These are phyloP conservation scores for Drosophila cardini DNA, from an alignment of 1,140 invertebrate genomes.

Conservation along the genomic window DNA sequence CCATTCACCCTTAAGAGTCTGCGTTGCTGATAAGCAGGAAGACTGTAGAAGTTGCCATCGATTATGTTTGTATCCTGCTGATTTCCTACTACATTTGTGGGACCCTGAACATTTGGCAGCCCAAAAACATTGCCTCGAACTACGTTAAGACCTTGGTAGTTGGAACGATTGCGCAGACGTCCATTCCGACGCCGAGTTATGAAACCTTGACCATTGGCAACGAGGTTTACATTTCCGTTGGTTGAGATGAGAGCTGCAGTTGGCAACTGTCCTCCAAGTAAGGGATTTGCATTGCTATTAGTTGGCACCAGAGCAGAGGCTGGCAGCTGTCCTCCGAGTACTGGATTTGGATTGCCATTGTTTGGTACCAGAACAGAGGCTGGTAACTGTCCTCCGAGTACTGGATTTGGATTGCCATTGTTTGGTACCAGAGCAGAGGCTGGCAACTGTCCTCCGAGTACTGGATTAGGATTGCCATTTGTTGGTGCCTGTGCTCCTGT, in stretches of 20 bases:
- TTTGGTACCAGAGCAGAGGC: background rate
- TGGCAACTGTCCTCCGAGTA: slow-evolving; percentile 6
- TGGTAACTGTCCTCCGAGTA: slow-evolving; percentile 9
- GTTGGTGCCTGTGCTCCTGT: slow-evolving; percentile 10
- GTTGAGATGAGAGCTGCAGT: background rate
- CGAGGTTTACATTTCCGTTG: slow-evolving; percentile 17
- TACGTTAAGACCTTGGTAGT: slow-evolving; percentile 74
- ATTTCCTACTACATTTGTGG: slow-evolving; percentile 51
- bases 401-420: background rate
- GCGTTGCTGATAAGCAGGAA: slow-evolving; percentile 16
- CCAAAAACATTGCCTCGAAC: slow-evolving; percentile 65
- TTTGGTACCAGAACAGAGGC: background rate
- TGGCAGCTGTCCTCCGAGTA: slow-evolving; percentile 6
- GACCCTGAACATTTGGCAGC: slow-evolving; percentile 61
- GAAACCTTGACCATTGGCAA: slow-evolving; percentile 21
- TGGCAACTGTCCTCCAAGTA: slow-evolving; percentile 8
- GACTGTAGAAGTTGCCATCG: slow-evolving; percentile 69
- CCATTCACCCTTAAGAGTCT: slow-evolving; percentile 44
- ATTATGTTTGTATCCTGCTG: slow-evolving; percentile 74
- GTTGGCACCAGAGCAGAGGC: background rate
- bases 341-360: background rate
- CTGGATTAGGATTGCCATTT: background rate
- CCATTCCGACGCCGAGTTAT: slow-evolving; percentile 33
- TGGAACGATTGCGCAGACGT: slow-evolving; percentile 59
- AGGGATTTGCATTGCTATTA: slow-evolving; percentile 4